Conservation (phyloP, 2,888 invertebrate genomes). For the Scelioninae gen. 1 region DNA sequence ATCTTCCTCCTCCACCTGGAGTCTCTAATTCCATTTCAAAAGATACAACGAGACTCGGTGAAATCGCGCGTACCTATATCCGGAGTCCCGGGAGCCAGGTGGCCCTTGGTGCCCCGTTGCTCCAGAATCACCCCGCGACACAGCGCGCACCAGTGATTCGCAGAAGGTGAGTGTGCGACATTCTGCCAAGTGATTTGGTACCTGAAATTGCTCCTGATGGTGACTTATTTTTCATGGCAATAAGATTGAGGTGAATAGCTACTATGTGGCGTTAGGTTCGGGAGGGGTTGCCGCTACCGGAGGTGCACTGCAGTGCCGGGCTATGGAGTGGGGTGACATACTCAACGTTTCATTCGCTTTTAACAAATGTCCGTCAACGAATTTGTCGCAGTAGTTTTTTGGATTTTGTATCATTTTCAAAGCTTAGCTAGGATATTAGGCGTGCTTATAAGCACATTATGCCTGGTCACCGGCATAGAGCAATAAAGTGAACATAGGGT, state of each 20-base stretch:
- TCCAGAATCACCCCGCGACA: too few relatives aligned
- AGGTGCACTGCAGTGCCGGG: conserved; percentile 70
- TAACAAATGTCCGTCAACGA: conserved; percentile 35
- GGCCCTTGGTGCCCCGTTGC: conserved; percentile 20
- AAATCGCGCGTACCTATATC: conserved; percentile 3
- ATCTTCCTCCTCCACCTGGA: conserved; percentile 44
- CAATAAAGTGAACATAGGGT: too few relatives aligned
- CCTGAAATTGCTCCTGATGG: not conserved
- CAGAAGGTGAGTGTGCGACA: conserved; percentile 46
- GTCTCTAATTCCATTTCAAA: too few relatives aligned
- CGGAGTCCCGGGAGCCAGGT: conserved; percentile 23
- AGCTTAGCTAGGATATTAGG: too few relatives aligned
- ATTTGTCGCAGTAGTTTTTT: too few relatives aligned
- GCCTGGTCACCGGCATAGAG: too few relatives aligned
- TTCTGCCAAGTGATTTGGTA: conserved; percentile 5
- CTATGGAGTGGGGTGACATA: conserved; percentile 64
- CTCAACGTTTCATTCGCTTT: conserved; percentile 34
- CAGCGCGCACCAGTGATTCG: conserved; percentile 25
- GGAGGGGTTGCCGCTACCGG: conserved; percentile 64
- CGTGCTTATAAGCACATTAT: too few relatives aligned
- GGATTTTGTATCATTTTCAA: too few relatives aligned
- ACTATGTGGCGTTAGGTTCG: conserved; percentile 42
- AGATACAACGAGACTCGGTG: conserved; percentile 7
- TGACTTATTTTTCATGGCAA: not conserved
- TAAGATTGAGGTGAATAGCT: not conserved